Evolutionary conservation across 92 coral and sea anemone species (phyloP), one percentile per base, ranked within the genome.

Genomic region (Siderastrea siderea): DNA sequence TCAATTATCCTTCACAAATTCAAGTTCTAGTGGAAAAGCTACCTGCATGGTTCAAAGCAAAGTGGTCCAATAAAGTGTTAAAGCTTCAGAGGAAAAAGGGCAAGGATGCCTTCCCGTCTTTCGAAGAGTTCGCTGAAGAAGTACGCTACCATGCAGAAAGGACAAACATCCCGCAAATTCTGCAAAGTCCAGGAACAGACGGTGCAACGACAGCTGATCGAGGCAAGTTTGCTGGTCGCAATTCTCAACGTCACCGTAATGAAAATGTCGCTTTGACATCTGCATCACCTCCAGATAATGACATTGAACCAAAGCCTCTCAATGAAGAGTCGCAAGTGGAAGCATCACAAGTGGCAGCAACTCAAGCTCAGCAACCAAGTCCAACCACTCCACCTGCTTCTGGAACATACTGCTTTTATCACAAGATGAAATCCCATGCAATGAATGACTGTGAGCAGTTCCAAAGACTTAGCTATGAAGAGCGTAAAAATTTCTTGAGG

Each of bases 61-160:
- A 93, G 59, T 90, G 96, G 96, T 82, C 93, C 1, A 92, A 90
- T 16, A 87, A 83, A 75, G 90, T 90, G 59, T 68, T 86, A 79
- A 83, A 59, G 81, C 62, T 90, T 51, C 92, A 90, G 61, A 93
- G 65, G 17, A 86, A 71, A 52, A 68, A 79, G 50, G 93, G 94
- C 2, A 81, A 77, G 38, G 91, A 82, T 46, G 64, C 93, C 14
- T 93, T 86, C 53, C 96, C 91, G 0, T 53, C 83, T 1, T 90
- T 86, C 53, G 75, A 71, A 55, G 74, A 93, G 9, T 90, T 93
- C 26, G 89, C 65, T 66, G 16, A 78, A 47, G 63, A 81, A 76
- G 54, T 77, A 8, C 19, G 93, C 73, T 86, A 86, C 76, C 89
- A 90, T 15, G 91, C 96, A 0, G 90, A 90, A 69, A 54, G 96